phyloP scores from a whole-genome alignment of 1,140 invertebrate genomes.

The Drosophila melanica region DNA sequence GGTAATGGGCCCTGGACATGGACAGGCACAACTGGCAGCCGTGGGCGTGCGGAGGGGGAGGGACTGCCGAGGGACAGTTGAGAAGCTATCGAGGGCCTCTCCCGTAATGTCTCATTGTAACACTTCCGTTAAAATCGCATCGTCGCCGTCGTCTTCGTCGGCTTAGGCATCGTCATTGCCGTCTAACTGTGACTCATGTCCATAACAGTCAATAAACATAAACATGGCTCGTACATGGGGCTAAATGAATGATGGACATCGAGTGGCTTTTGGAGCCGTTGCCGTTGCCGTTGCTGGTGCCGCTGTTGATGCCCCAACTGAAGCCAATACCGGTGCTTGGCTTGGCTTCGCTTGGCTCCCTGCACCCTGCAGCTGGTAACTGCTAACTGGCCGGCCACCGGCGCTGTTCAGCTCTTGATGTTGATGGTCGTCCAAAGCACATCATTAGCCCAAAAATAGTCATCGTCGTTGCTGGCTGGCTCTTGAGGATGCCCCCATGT shows the following conservation, averaged over 20 bases:
- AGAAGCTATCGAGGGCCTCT: constrained; percentile 36
- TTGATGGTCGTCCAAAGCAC: constrained; percentile 47
- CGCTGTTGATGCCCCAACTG: constrained; percentile 2
- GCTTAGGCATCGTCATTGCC: constrained; percentile 33
- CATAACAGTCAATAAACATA: constrained; percentile 83
- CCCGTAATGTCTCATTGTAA: constrained; percentile 71
- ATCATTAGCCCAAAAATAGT: constrained; percentile 82
- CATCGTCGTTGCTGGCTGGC: constrained; percentile 39
- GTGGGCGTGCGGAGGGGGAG: constrained; percentile 39
- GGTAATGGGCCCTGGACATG: constrained; percentile 63
- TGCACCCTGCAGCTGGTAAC: not conserved
- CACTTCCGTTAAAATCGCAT: constrained; percentile 80
- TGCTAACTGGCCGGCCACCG: constrained; percentile 4
- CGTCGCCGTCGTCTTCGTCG: constrained; percentile 43
- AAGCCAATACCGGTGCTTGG: constrained; percentile 1
- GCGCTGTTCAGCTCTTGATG: constrained; percentile 6
- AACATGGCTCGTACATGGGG: constrained; percentile 72
- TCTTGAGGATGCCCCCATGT: constrained; percentile 33
- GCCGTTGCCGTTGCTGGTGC: constrained; percentile 20
- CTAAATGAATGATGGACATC: constrained; percentile 81
- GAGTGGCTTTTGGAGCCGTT: constrained; percentile 60
- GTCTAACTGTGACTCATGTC: constrained; percentile 81
- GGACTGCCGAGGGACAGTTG: constrained; percentile 32
- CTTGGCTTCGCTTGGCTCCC: not conserved
- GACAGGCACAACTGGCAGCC: constrained; percentile 41